A percentile compares a stretch with the other conserved stretches of the same genome.
phyloP scores from a whole-genome alignment of 2,888 invertebrate species.

The Mamestra brassicae region DNA sequence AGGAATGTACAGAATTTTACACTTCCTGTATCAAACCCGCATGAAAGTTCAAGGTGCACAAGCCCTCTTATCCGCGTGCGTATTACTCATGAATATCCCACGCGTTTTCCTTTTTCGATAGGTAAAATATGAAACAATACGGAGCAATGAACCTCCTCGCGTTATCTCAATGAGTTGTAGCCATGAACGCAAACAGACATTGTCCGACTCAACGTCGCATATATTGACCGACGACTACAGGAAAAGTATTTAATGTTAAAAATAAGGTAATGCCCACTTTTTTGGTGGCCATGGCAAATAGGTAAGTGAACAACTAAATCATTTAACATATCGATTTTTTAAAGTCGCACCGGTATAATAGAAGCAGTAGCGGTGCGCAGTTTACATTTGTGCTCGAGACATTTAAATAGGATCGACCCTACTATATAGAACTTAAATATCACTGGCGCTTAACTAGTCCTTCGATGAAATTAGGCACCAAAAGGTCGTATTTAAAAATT shows the following conservation, averaged over 20 bases:
- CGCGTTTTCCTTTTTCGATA: constrained; percentile 46
- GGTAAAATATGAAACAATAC: constrained; percentile 36
- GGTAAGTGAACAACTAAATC: no score
- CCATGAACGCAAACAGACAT: constrained; percentile 38
- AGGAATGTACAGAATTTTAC: neutral
- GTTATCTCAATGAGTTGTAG: constrained; percentile 43
- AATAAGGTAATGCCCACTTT: neutral
- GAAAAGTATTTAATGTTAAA: neutral
- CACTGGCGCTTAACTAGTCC: no score
- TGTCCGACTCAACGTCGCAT: constrained; percentile 19
- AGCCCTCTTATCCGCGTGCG: constrained; percentile 13
- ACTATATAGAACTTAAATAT: no score
- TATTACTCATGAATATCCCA: constrained; percentile 15
- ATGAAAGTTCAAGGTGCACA: constrained; percentile 21
- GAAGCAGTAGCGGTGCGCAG: no score
- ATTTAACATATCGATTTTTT: no score
- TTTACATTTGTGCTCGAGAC: no score
- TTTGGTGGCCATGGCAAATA: neutral
- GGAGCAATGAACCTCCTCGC: constrained; percentile 50
- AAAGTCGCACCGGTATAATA: no score
- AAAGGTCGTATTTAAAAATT: no score
- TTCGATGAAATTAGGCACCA: no score
- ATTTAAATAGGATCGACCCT: no score
- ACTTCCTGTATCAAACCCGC: constrained; percentile 14
- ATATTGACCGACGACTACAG: neutral